Conservation (phyloP, 2,888 invertebrate species). For the Drosophila tanythrix region DNA sequence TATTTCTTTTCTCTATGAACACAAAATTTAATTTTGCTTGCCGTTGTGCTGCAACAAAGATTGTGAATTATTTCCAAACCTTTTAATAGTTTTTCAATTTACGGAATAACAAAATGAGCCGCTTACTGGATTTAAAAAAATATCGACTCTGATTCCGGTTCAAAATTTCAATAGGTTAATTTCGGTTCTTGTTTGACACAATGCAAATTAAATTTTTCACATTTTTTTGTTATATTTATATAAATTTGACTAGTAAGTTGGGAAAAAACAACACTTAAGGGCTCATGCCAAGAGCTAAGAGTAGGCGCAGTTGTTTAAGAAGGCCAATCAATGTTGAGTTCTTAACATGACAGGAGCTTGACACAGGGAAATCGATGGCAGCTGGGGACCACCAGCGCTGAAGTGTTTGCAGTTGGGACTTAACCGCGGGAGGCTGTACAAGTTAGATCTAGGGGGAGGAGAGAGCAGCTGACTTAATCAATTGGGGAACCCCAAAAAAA, state of each 20-base stretch:
- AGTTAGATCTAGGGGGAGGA: background rate
- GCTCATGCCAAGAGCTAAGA: background rate
- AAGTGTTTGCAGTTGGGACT: background rate
- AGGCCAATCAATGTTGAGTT: background rate
- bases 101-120: background rate
- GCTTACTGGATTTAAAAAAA: background rate
- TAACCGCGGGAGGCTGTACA: background rate
- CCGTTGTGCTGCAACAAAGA: background rate
- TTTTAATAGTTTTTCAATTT: background rate
- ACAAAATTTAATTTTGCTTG: background rate
- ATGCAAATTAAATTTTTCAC: background rate
- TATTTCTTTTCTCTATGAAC: background rate
- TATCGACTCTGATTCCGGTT: background rate
- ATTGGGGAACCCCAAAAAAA: slow-evolving; percentile 21
- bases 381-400: background rate
- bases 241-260: background rate
- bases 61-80: background rate
- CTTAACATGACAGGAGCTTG: background rate
- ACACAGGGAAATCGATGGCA: slow-evolving; percentile 1
- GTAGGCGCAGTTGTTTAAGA: background rate
- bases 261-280: background rate
- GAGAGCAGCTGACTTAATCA: slow-evolving; percentile 41
- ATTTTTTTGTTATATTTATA: background rate
- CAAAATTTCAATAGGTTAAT: background rate
- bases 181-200: background rate